A percentile compares a stretch with the other conserved stretches of the same genome.
Evolutionary conservation across 2,888 invertebrate genomes (phyloP).

Genomic region (Pherbina coryleti): DNA sequence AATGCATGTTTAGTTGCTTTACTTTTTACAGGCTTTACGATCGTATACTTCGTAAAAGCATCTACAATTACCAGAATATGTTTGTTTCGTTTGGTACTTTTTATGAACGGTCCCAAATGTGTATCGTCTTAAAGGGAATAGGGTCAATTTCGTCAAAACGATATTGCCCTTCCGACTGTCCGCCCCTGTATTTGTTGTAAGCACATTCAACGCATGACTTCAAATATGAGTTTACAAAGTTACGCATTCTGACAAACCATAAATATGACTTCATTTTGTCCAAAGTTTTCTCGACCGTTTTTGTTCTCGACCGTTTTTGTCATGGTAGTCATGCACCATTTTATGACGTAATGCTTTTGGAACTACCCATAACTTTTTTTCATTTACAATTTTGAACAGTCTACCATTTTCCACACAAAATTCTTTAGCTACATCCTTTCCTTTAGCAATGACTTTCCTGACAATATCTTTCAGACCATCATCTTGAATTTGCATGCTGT

Average conservation of each 20-base stretch:
- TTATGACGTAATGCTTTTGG: constrained; percentile 21
- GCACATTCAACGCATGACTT: no score
- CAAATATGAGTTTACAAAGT: no score
- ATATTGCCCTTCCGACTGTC: no score
- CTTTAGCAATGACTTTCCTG: neutral
- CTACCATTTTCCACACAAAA: constrained; percentile 26
- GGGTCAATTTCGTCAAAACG: no score
- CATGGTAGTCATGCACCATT: constrained; percentile 21
- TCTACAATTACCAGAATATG: constrained; percentile 22
- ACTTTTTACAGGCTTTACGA: constrained; percentile 28
- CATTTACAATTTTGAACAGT: constrained; percentile 14
- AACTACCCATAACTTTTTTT: constrained; percentile 41
- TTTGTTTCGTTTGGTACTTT: neutral
- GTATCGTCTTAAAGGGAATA: neutral
- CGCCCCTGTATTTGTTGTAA: constrained; percentile 50
- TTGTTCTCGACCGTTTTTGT: constrained; percentile 29
- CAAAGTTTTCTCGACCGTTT: constrained; percentile 9
- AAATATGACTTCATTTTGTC: neutral
- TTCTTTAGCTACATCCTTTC: neutral
- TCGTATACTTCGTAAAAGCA: constrained; percentile 42
- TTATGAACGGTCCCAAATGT: neutral
- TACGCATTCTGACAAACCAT: no score
- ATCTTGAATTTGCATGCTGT: neutral
- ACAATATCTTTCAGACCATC: constrained; percentile 14
- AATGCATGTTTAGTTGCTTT: constrained; percentile 34